These are phyloP conservation scores for Ctenosaura bakeri DNA, from an alignment of 2,797 vertebrate species.

Conservation along the genomic window DNA sequence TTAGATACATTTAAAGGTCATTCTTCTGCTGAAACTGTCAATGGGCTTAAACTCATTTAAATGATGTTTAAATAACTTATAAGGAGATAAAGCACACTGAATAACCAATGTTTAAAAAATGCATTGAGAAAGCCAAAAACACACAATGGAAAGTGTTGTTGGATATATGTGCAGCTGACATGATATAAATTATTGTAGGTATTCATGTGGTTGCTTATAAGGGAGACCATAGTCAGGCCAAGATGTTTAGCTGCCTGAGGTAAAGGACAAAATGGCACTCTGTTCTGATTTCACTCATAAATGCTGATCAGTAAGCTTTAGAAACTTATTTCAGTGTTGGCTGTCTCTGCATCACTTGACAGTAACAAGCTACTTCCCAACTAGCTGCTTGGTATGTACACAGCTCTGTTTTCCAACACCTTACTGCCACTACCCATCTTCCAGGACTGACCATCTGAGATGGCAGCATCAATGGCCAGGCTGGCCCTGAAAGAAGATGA, in stretches of 20 bases:
- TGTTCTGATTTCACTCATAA: no score
- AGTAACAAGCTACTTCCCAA: neutral
- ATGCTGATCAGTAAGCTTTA: neutral
- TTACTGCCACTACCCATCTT: neutral
- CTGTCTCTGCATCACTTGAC: neutral
- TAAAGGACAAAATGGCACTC: neutral
- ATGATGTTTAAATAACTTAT: slow-evolving; percentile 53
- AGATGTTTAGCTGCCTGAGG: neutral
- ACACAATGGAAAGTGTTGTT: neutral
- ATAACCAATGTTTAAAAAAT: slow-evolving; percentile 12
- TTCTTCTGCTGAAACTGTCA: slow-evolving; percentile 61
- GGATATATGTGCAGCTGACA: neutral
- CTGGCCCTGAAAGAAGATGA: neutral
- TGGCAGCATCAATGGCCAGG: neutral
- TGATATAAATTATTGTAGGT: no score
- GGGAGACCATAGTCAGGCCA: neutral
- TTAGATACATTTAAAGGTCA: slow-evolving; percentile 76
- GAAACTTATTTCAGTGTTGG: neutral
- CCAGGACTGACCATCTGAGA: neutral
- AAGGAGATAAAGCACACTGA: slow-evolving; percentile 24
- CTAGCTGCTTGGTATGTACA: neutral
- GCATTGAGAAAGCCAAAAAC: neutral
- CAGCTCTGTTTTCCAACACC: neutral
- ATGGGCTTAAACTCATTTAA: slow-evolving; percentile 27
- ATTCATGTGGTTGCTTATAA: neutral